A percentile compares a stretch with the other conserved stretches of the same genome.
Evolutionary conservation across 37 sponge, comb jelly and placozoan genomes (phyloP).

Genomic region (Spongilla lacustris): DNA sequence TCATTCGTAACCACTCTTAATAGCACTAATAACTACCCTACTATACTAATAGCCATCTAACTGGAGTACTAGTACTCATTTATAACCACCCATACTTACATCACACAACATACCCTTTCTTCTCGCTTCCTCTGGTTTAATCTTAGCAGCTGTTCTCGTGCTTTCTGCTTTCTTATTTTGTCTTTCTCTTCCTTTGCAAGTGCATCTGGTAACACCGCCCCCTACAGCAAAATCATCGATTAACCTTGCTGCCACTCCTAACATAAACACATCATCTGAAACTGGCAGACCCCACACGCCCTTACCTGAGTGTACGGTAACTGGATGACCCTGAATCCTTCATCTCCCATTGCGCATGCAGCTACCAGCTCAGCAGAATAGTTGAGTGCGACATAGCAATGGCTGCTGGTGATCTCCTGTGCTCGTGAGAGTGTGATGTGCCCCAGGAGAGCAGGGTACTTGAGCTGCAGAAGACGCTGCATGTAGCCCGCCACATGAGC

Average conservation of each 20-base stretch:
- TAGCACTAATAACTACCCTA: too few species aligned
- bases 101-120: constrained; percentile 61
- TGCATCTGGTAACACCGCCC: neutral
- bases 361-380: constrained; percentile 67
- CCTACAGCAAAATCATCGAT: neutral
- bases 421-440: constrained; percentile 69
- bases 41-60: too few species aligned
- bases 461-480: constrained; percentile 86
- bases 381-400: constrained; percentile 73
- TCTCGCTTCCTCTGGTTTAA: constrained; percentile 71
- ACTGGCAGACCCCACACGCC: neutral
- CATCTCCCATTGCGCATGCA: constrained; percentile 54
- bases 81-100: too few species aligned
- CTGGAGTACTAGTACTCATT: too few species aligned
- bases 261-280: too few species aligned
- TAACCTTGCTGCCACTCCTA: too few species aligned
- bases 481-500: constrained; percentile 67
- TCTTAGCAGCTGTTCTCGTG: constrained; percentile 72
- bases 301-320: constrained; percentile 62
- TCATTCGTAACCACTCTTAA: too few species aligned
- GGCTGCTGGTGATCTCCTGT: constrained; percentile 76
- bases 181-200: constrained; percentile 71
- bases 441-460: constrained; percentile 60
- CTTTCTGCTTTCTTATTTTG: constrained; percentile 67
- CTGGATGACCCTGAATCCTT: constrained; percentile 56